Conservation (phyloP, 1,140 invertebrate species). For the Lerema accius region DNA sequence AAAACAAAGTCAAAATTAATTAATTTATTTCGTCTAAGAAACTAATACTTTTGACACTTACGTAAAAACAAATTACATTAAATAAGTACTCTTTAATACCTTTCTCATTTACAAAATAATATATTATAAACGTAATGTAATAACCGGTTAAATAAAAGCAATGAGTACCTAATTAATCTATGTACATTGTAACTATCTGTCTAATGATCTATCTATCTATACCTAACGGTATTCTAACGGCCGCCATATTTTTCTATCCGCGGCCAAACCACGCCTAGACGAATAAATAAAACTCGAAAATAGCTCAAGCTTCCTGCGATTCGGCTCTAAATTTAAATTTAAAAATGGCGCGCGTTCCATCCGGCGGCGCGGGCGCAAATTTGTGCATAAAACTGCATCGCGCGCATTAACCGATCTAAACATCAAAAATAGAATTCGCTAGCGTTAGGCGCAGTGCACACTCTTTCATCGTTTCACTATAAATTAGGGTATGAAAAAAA, state of each 20-base stretch:
- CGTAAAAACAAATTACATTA: too few species aligned
- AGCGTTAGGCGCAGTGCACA: slow-evolving; percentile 48
- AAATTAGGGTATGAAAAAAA: too few species aligned
- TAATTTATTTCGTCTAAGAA: too few species aligned
- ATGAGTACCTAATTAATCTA: background rate
- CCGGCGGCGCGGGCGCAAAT: slow-evolving; percentile 63
- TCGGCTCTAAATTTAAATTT: slow-evolving; percentile 74
- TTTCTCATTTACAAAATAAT: too few species aligned
- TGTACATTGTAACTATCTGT: too few species aligned
- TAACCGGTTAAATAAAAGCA: too few species aligned
- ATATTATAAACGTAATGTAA: too few species aligned
- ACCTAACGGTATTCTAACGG: background rate
- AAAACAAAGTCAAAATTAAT: too few species aligned
- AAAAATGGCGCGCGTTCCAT: slow-evolving; percentile 76
- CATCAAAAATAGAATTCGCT: slow-evolving; percentile 77
- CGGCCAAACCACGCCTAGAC: slow-evolving; percentile 64
- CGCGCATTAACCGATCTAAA: slow-evolving; percentile 75
- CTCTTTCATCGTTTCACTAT: too few species aligned
- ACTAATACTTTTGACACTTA: too few species aligned
- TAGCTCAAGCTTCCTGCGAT: slow-evolving; percentile 74
- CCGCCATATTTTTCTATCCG: slow-evolving; percentile 17
- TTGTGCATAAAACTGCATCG: slow-evolving; percentile 78
- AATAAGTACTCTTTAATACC: too few species aligned
- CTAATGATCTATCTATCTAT: background rate
- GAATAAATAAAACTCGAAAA: slow-evolving; percentile 76